phyloP scores from a whole-genome alignment of 2,888 invertebrate genomes.

The Synanthedon vespiformis region DNA sequence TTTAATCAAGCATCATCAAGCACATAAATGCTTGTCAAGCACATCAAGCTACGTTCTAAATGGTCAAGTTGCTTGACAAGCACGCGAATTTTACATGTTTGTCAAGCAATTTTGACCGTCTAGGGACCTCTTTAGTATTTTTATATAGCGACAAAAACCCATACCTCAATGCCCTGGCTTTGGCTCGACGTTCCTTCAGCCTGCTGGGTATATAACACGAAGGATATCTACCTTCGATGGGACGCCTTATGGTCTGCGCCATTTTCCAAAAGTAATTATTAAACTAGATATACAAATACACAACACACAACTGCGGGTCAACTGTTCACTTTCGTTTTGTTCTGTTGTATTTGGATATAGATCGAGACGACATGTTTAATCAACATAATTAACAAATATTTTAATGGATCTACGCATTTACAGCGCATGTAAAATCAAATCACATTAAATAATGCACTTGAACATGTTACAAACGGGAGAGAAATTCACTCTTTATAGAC shows the following conservation, averaged over 20 bases:
- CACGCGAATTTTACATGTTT: no score
- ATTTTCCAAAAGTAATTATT: constrained; percentile 48
- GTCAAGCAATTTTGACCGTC: no score
- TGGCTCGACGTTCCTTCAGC: constrained; percentile 79
- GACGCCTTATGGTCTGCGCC: constrained; percentile 79
- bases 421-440: not conserved
- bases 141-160: not conserved
- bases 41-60: no score
- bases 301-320: constrained; percentile 33
- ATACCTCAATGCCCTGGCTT: constrained; percentile 71
- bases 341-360: constrained; percentile 59
- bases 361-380: constrained; percentile 56
- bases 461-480: no score
- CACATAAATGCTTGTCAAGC: no score
- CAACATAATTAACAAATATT: not conserved
- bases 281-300: constrained; percentile 18
- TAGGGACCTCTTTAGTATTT: not conserved
- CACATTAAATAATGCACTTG: not conserved
- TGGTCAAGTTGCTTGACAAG: no score
- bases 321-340: constrained; percentile 67
- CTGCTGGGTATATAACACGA: constrained; percentile 80
- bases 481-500: no score
- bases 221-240: constrained; percentile 80
- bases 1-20: no score
- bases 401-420: not conserved